Percentiles rank a stretch among this genome's conserved stretches.
Evolutionary conservation across 2,113 vertebrate genomes (phyloP).

Genomic region (Hypanus sabinus): DNA sequence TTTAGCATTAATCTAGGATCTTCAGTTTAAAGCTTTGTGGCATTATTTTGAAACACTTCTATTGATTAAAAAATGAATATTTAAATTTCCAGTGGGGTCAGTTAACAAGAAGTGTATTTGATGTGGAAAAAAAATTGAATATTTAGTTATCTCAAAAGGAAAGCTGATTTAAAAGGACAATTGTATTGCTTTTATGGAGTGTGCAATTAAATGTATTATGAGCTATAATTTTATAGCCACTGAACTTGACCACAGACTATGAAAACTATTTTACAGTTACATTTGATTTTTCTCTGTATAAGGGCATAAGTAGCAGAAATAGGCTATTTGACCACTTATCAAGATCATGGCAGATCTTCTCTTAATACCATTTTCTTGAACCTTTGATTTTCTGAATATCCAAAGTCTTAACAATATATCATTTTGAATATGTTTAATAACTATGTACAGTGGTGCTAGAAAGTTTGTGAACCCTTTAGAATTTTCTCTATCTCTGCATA

Average conservation of each 20-base stretch:
- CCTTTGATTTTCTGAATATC: no score
- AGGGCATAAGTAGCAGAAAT: no score
- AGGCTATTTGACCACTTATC: no score
- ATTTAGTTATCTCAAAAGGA: neutral
- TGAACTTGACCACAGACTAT: neutral
- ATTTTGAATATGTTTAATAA: no score
- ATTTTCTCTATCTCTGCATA: no score
- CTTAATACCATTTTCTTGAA: no score
- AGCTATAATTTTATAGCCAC: neutral
- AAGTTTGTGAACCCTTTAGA: no score
- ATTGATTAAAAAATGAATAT: neutral
- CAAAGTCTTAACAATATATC: no score
- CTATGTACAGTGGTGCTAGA: no score
- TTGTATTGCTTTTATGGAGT: neutral
- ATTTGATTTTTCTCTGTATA: neutral
- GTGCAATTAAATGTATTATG: neutral
- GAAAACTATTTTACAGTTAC: neutral
- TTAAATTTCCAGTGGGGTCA: neutral
- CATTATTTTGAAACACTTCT: neutral
- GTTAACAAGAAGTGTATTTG: neutral
- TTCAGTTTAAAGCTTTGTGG: neutral
- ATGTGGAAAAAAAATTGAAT: neutral
- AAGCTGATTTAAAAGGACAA: neutral
- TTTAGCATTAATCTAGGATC: neutral
- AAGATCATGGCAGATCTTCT: no score